phyloP scores from a whole-genome alignment of 1,140 invertebrate genomes.

The Mya arenaria region DNA sequence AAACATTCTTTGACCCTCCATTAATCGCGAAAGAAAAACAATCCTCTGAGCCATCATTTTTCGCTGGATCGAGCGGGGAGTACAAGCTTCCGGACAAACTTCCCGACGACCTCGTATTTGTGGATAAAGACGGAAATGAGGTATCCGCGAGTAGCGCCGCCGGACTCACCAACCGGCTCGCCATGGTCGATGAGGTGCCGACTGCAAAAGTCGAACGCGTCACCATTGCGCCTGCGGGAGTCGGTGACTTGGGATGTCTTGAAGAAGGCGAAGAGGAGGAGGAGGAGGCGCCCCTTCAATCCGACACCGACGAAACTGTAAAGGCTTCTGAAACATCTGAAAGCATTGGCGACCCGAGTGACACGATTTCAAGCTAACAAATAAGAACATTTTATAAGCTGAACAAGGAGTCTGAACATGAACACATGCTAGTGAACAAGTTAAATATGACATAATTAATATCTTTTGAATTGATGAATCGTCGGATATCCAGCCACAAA shows the following conservation, averaged over 20 bases:
- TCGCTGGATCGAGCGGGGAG: slow-evolving; percentile 60
- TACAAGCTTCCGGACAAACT: slow-evolving; percentile 65
- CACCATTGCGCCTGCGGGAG: not conserved
- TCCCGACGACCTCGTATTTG: slow-evolving; percentile 63
- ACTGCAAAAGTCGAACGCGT: not conserved
- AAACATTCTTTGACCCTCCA: slow-evolving; percentile 61
- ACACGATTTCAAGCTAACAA: too few relatives aligned
- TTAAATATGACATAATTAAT: too few relatives aligned
- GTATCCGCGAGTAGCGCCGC: slow-evolving; percentile 38
- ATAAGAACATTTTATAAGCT: too few relatives aligned
- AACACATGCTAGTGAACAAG: too few relatives aligned
- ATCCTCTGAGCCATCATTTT: slow-evolving; percentile 60
- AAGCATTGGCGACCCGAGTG: too few relatives aligned
- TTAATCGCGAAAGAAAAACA: slow-evolving; percentile 57
- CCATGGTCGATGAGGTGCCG: not conserved
- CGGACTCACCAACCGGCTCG: slow-evolving; percentile 3
- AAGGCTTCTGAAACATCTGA: too few relatives aligned
- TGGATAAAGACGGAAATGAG: slow-evolving; percentile 51
- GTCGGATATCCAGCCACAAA: too few relatives aligned
- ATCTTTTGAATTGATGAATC: too few relatives aligned
- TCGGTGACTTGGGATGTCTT: slow-evolving; percentile 20
- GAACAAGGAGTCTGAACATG: too few relatives aligned
- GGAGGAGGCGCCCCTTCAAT: not conserved
- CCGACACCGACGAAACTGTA: slow-evolving; percentile 17
- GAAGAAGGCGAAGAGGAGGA: slow-evolving; percentile 9